Base-by-base conservation (phyloP, 2,113 vertebrate species). In the Peromyscus maniculatus region DNA sequence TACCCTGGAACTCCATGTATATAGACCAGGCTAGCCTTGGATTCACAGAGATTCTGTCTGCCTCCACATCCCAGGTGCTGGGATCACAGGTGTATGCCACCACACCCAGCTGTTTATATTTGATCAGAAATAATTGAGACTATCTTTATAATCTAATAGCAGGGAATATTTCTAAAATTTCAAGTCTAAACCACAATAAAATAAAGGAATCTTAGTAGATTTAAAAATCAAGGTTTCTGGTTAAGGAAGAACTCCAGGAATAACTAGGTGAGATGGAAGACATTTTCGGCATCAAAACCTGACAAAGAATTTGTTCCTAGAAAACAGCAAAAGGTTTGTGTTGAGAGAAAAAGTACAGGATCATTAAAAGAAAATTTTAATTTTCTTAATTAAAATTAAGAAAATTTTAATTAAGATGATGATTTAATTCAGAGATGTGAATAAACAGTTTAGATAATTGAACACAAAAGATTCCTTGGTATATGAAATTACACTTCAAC, bases 121-220 rank as follows among this genome's bases (percentile, higher is more conserved):
- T 77, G 64, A 55, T 31, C 49, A 86, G 57, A 80, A 93, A 92
- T 46, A 91, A 28, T 49, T 95, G 21, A 94, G 9, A 91, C 11
- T 78, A 64, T 22, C 55, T 95, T 31, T 92, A 22, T 84, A 36
- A 91, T 72, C 67, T 78, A 52, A 77, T 11, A 31, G 19, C 10
- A 96, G 26, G 11, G 5, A 86, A 67, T 24, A 80, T 4, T 93
- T 78, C 46, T 91, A 83, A 87, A 93, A 93, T 74, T n/a, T 69
- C 80, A 87, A 91, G 7, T 55, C 9, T 86, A 36, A 5, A 39
- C 8, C 12, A 62, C 72, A 95, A 71, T 72, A 95, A 89, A 91
- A 62, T 72, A 62, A 94, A 78, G n/a, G 1, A 66, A 86, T 26
- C 10, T 2, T 59, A 86, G 31, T 91, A 11, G 46, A 91, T 26